Evolutionary conservation across 1,140 invertebrate genomes (phyloP).

Genomic region (Brachionus sp.): DNA sequence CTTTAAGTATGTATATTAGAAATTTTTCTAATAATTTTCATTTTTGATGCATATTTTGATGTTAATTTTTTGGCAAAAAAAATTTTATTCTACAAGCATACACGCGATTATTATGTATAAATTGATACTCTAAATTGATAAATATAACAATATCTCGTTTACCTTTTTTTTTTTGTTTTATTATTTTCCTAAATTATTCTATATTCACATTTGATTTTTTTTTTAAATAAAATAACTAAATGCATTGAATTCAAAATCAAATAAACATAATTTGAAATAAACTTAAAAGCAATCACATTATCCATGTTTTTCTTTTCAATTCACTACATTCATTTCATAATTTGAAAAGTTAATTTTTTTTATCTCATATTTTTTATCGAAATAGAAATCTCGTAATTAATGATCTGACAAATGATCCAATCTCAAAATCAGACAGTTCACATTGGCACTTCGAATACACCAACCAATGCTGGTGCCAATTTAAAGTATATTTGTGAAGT

Average conservation of each 20-base stretch:
- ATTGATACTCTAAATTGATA: neutral
- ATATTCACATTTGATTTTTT: neutral
- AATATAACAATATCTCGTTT: neutral
- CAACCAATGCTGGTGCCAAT: neutral
- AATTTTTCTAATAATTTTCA: neutral
- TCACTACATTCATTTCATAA: neutral
- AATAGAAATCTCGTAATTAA: slow-evolving; percentile 1
- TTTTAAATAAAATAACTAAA: neutral
- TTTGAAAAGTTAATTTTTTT: neutral
- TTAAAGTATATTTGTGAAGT: slow-evolving; percentile 38
- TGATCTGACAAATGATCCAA: slow-evolving; percentile 40
- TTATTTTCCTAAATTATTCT: neutral
- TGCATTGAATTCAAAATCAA: neutral
- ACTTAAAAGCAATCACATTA: neutral
- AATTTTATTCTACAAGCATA: neutral
- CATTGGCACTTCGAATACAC: neutral
- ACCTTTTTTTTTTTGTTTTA: neutral
- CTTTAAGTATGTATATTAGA: neutral
- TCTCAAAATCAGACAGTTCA: neutral
- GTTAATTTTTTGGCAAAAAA: neutral
- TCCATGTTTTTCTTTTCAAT: neutral
- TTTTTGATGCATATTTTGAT: neutral
- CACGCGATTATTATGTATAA: neutral
- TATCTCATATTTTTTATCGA: neutral
- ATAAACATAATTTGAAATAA: neutral